phyloP scores from a whole-genome alignment of 2,113 vertebrate species.

The Leptosomus discolor region DNA sequence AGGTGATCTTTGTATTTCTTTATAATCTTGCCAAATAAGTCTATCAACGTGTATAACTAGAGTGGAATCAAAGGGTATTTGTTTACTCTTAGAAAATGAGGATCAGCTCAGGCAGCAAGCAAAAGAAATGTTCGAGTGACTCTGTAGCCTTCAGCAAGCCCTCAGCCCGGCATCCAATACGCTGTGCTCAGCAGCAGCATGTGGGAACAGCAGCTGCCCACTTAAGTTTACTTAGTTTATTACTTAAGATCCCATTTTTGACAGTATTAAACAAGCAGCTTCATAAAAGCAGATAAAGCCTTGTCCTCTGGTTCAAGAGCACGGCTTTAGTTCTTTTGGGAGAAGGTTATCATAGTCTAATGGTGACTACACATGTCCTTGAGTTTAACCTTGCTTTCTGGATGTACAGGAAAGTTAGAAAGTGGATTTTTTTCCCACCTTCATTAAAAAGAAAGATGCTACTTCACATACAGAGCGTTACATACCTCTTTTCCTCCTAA shows the following conservation, averaged over 20 bases:
- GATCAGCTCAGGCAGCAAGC: not conserved
- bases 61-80: not conserved
- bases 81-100: not conserved
- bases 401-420: not conserved
- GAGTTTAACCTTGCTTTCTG: not conserved
- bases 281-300: not conserved
- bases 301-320: not conserved
- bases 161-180: not conserved
- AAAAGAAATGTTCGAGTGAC: not conserved
- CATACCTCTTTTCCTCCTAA: not conserved
- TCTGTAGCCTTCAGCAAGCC: not conserved
- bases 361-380: not conserved
- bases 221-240: not conserved
- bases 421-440: not conserved
- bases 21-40: not conserved
- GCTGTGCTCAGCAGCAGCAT: not conserved
- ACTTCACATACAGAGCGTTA: not conserved
- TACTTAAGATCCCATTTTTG: conserved; percentile 7
- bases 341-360: not conserved
- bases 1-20: not conserved
- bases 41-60: not conserved
- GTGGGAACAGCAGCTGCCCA: not conserved
- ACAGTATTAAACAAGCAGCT: not conserved
- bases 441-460: not conserved
- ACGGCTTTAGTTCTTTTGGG: not conserved